Percentiles rank a stretch among this genome's conserved stretches.
phyloP scores from a whole-genome alignment of 2,113 vertebrate genomes.

The Psammodynastes pulverulentus region DNA sequence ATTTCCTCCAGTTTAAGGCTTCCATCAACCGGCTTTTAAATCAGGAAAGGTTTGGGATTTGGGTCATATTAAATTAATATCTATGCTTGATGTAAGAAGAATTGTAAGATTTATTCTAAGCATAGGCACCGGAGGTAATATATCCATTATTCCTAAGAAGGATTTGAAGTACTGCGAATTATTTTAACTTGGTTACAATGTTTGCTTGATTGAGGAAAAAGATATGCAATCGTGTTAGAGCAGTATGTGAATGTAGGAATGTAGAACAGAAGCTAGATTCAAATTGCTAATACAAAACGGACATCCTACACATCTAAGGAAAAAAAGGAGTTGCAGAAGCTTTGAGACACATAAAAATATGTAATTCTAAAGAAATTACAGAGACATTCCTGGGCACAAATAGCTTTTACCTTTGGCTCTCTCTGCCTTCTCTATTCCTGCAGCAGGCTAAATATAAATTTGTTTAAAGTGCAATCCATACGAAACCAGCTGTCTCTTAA shows the following conservation, averaged over 20 bases:
- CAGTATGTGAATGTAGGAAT: not conserved
- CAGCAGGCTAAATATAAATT: not conserved
- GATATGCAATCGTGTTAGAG: not conserved
- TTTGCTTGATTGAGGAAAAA: not conserved
- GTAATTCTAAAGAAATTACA: not conserved
- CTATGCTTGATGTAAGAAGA: not conserved
- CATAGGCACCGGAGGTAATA: not conserved
- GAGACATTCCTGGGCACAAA: not conserved
- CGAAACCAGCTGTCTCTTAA: not conserved
- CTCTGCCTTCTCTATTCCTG: not conserved
- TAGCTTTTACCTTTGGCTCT: not conserved
- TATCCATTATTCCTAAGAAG: not conserved
- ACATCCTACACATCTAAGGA: not conserved
- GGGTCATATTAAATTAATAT: not conserved
- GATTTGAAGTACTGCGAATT: not conserved
- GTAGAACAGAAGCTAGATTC: not conserved
- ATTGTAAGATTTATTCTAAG: not conserved
- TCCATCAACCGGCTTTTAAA: not conserved
- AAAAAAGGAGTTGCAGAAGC: not conserved
- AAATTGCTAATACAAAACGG: not conserved
- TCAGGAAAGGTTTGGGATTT: conserved; percentile 15
- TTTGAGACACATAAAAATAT: not conserved
- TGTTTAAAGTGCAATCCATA: not conserved
- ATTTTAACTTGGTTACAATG: not conserved
- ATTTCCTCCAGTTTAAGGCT: conserved; percentile 21